Evolutionary conservation across 2,113 vertebrate species (phyloP).

Genomic region (Numenius arquata): DNA sequence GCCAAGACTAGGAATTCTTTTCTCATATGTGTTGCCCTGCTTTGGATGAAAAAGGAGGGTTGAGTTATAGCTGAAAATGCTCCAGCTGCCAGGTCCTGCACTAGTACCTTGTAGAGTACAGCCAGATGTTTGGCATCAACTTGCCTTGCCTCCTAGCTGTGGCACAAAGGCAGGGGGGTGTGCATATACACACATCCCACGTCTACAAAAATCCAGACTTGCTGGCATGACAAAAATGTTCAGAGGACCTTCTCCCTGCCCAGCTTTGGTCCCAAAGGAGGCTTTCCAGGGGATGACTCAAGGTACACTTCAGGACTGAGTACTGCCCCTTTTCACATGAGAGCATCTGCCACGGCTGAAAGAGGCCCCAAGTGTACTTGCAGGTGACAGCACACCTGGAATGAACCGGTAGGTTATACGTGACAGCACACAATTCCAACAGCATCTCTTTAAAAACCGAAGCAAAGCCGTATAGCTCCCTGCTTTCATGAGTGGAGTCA

Average conservation of each 20-base stretch:
- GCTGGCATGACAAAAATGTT: neutral
- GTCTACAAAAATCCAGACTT: neutral
- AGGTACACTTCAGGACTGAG: constrained; percentile 38
- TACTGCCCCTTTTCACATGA: neutral
- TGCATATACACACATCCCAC: fast-evolving
- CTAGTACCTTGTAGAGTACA: neutral
- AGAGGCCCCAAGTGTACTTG: neutral
- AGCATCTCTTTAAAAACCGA: constrained; percentile 2
- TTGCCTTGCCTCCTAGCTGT: neutral
- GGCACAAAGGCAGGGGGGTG: neutral
- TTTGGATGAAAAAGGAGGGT: neutral
- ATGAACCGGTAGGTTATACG: neutral
- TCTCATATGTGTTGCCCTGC: neutral
- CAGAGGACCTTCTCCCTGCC: neutral
- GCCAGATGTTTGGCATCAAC: neutral
- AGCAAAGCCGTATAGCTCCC: neutral
- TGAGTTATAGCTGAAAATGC: neutral
- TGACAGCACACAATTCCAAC: neutral
- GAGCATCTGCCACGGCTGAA: neutral
- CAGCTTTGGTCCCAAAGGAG: neutral
- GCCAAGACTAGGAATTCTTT: neutral
- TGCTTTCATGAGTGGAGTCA: neutral
- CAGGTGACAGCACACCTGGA: neutral
- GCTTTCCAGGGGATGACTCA: neutral
- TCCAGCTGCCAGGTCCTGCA: neutral